Evolutionary conservation across 2,113 vertebrate species (phyloP), one percentile per base, ranked within the genome.

Genomic region (Spea multiplicata): DNA sequence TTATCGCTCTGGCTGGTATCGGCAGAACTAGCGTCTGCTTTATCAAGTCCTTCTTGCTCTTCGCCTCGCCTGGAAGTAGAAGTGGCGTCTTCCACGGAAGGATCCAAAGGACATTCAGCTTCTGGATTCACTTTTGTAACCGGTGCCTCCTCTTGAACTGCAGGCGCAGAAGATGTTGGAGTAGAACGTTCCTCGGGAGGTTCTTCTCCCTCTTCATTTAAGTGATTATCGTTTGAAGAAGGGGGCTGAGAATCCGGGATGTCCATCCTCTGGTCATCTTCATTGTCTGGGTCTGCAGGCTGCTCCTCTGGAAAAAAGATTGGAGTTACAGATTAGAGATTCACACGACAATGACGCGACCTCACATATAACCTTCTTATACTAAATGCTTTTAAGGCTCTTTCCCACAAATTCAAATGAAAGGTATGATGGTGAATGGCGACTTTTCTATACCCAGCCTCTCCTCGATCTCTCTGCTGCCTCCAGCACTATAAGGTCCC

Each of bases 151-250:
- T 67, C 48, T 50, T 61, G 59, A 44, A 14, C n/a, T 8, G 71
- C 49, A 5, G 9, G 17, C 6, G 62, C 52, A 44, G 17, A 50
- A 9, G 62, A 48, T 30, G 52, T n/a, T 9, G 62, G 71, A 12
- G 71, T 44, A 0, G 69, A 57, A 13, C 53, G 45, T 4, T 67
- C 62, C 5, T 55, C 64, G 8, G 59, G 16, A 78, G 82, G 62
- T 92, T 92, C 82, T 87, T 91, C 79, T 90, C 84, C 67, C 0
- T 94, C 71, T 48, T 86, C 83, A 81, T 81, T 82, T 6, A 76
- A 78, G 44, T 73, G 64, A 16, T 59, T 49, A 44, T 45, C 62
- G 44, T 8, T 46, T 5, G 73, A 66, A 53, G 74, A 48, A 83
- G 66, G 75, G 82, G 8, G 83, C 73, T 47, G 80, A 13, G 17